These are phyloP conservation scores for Pao palembangensis DNA, from an alignment of 2,113 vertebrate species.

Conservation along the genomic window DNA sequence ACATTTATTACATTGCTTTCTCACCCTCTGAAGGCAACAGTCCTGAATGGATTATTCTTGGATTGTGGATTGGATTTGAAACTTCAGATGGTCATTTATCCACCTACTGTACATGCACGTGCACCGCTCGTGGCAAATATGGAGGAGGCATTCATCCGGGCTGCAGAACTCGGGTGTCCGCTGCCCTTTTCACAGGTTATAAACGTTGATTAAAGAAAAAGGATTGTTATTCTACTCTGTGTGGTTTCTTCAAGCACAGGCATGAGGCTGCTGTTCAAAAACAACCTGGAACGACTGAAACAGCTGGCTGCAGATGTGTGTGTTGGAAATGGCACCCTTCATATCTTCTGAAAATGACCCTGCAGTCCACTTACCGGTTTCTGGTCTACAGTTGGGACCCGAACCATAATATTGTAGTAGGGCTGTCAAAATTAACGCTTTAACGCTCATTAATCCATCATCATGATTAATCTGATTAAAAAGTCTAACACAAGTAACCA, in stretches of 20 bases:
- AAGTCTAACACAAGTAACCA: too few relatives aligned
- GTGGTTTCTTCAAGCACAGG: constrained; percentile 40
- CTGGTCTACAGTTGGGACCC: too few relatives aligned
- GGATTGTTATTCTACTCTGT: constrained; percentile 65
- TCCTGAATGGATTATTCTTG: constrained; percentile 3
- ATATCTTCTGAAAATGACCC: too few relatives aligned
- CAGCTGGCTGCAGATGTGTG: constrained; percentile 31
- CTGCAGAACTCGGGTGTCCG: constrained; percentile 66
- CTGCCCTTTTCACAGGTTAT: constrained; percentile 65
- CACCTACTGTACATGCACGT: constrained; percentile 1
- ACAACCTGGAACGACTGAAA: constrained; percentile 52
- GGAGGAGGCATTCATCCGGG: constrained; percentile 51
- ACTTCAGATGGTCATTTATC: constrained; percentile 14
- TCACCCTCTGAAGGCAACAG: constrained; percentile 9
- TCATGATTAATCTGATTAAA: constrained; percentile 18
- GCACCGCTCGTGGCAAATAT: constrained; percentile 6
- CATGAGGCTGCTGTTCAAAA: constrained; percentile 57
- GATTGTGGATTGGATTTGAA: constrained; percentile 12
- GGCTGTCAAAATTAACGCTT: too few relatives aligned
- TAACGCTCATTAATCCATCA: constrained; percentile 35
- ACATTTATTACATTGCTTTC: constrained; percentile 21
- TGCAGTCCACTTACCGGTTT: too few relatives aligned
- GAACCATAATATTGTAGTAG: too few relatives aligned
- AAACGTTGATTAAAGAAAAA: constrained; percentile 76
- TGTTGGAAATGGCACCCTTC: constrained; percentile 1